phyloP scores from a whole-genome alignment of 2,888 invertebrate genomes.

The Campoplex capitator region DNA sequence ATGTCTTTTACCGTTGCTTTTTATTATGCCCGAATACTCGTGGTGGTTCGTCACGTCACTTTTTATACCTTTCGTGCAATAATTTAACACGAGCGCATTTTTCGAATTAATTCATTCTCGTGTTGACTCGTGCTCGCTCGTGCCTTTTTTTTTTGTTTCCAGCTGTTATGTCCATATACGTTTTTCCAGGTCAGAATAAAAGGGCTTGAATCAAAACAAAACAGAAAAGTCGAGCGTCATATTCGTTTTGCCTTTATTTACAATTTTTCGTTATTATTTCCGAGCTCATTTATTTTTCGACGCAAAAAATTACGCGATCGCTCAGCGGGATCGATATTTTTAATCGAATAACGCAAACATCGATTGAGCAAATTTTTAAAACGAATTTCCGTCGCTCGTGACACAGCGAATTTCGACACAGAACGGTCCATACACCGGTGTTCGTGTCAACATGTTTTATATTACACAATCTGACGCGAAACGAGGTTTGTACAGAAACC shows the following conservation, averaged over 20 bases:
- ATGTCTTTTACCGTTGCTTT: conserved; percentile 16
- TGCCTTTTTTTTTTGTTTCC: not conserved
- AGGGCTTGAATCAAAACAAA: not conserved
- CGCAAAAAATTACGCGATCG: not conserved
- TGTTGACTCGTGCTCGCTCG: conserved; percentile 20
- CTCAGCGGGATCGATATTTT: not conserved
- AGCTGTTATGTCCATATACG: not conserved
- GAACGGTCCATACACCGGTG: not conserved
- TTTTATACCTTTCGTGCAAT: conserved; percentile 3
- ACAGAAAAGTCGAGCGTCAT: not conserved
- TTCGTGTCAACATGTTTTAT: not conserved
- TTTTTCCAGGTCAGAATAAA: conserved; percentile 12
- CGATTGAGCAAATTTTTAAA: not conserved
- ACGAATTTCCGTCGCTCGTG: not conserved
- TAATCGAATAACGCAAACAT: not conserved
- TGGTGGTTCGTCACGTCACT: not conserved
- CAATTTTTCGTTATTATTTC: not conserved
- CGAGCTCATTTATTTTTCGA: not conserved
- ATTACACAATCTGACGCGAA: conserved; percentile 12
- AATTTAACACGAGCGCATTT: conserved; percentile 24
- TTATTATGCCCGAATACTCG: not conserved
- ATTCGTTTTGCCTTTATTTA: not conserved
- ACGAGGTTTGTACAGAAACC: conserved; percentile 40
- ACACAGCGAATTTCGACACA: not conserved
- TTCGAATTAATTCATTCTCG: conserved; percentile 43